Evolutionary conservation across 1,140 invertebrate genomes (phyloP).

Genomic region (Octopus sinensis): DNA sequence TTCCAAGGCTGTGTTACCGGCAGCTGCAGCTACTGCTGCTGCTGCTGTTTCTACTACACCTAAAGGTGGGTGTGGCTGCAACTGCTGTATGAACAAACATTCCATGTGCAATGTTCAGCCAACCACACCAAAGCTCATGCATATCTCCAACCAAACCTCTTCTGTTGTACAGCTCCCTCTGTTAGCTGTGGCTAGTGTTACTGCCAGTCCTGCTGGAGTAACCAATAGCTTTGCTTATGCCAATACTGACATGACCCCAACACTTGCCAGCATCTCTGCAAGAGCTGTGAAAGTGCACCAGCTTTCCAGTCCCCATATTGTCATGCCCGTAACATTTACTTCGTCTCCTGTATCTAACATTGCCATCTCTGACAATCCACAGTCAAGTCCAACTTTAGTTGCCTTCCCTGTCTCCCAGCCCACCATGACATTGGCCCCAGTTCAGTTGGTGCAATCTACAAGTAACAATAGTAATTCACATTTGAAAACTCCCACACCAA

Average conservation of each 20-base stretch:
- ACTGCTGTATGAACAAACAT: neutral
- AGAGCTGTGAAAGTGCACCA: neutral
- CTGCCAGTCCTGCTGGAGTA: conserved; percentile 12
- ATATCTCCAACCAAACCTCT: neutral
- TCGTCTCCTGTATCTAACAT: neutral
- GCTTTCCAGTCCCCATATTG: neutral
- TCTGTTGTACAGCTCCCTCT: conserved; percentile 16
- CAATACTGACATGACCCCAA: neutral
- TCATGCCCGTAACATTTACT: neutral
- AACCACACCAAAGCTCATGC: conserved; percentile 18
- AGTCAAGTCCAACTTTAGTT: conserved; percentile 31
- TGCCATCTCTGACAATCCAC: neutral
- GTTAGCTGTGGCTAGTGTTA: conserved; percentile 11
- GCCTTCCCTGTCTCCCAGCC: conserved; percentile 26
- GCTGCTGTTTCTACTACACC: conserved; percentile 8
- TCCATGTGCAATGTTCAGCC: conserved; percentile 14
- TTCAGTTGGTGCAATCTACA: conserved; percentile 19
- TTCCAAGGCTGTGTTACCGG: neutral
- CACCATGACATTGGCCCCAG: conserved; percentile 20
- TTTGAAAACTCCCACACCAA: neutral
- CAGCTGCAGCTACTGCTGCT: neutral
- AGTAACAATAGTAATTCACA: neutral
- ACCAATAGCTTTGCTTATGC: neutral
- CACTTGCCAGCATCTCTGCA: conserved; percentile 24
- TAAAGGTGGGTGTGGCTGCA: neutral